Base-by-base conservation (phyloP, 2,113 vertebrate species). In the Thamnophis sirtalis region DNA sequence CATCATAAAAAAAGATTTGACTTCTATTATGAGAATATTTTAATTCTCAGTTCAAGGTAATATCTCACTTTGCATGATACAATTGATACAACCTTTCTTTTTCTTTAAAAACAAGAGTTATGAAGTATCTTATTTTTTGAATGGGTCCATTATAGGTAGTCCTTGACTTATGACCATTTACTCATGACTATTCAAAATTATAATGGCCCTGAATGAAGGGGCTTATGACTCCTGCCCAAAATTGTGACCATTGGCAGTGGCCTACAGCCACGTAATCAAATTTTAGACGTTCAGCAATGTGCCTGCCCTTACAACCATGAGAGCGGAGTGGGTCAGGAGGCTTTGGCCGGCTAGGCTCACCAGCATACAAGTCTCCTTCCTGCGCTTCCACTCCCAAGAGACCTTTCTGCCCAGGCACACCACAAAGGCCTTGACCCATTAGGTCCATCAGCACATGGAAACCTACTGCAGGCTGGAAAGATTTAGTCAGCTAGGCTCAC, bases 71-170 rank as follows among this genome's bases (percentile, higher is more conserved):
- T 5, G 0, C 0, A 0, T 50, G 22, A 88, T 91, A n/a, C 56
- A 86, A 50, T 49, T 68, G 22, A 86, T 9, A 28, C 22, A 68
- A 91, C 55, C 85, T 3, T 0, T 90, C 21, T 19, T 55, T 49
- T 95, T 84, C 26, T 91, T 22, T 43, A 51, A 49, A 88, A 90
- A 91, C 68, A 63, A 86, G 56, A 91, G 89, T 55, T 55, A 15
- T 89, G 68, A 15, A 51, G 9, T 84, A 94, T 53, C 19, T 24
- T 56, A 21, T 95, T 93, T 54, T 92, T 94, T 94, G 22, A 90
- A 28, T 24, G 17, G 33, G 38, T 92, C 51, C 24, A 88, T 91
- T 94, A 60, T 3, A 60, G 3, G 24, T 60, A 10, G 24, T 26
- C 58, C 24, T 60, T 60, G 58, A 60, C 60, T 2, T 63, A 63